Evolutionary conservation across 2,888 invertebrate genomes (phyloP).

Genomic region (Linnaemya vulpina): DNA sequence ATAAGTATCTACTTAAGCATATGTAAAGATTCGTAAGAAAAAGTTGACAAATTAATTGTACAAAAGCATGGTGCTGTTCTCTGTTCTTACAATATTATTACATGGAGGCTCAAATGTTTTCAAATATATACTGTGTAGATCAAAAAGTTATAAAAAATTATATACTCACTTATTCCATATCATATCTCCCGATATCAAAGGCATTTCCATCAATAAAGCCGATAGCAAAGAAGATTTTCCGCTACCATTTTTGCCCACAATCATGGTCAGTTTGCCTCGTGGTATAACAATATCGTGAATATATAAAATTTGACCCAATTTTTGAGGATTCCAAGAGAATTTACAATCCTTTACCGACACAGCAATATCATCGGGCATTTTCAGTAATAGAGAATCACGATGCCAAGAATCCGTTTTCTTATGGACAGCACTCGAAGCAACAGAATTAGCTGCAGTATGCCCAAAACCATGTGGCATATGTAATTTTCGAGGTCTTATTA

Average conservation of each 20-base stretch:
- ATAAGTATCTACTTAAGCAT: too few relatives aligned
- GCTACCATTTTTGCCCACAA: conserved; percentile 91
- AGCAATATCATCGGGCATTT: conserved; percentile 81
- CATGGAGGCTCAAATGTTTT: too few relatives aligned
- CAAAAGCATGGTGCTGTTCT: too few relatives aligned
- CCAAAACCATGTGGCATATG: conserved; percentile 9
- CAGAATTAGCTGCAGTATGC: neutral
- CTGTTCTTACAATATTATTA: too few relatives aligned
- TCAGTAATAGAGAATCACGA: conserved; percentile 80
- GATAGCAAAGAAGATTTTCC: conserved; percentile 91
- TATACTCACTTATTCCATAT: conserved; percentile 86
- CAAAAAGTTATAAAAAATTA: neutral
- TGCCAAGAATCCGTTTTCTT: conserved; percentile 74
- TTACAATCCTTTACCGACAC: conserved; percentile 80
- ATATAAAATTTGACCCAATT: conserved; percentile 70
- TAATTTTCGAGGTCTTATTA: conserved; percentile 77
- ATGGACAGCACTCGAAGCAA: neutral
- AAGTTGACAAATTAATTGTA: too few relatives aligned
- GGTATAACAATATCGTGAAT: conserved; percentile 82
- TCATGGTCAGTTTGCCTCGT: conserved; percentile 86
- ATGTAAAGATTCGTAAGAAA: too few relatives aligned
- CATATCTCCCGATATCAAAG: conserved; percentile 86
- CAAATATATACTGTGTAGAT: neutral
- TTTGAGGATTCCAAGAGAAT: conserved; percentile 78
- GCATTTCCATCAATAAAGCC: conserved; percentile 92